Percentiles rank a stretch among this genome's conserved stretches.
phyloP scores from a whole-genome alignment of 2,888 invertebrate genomes.

The Lasius platythorax region DNA sequence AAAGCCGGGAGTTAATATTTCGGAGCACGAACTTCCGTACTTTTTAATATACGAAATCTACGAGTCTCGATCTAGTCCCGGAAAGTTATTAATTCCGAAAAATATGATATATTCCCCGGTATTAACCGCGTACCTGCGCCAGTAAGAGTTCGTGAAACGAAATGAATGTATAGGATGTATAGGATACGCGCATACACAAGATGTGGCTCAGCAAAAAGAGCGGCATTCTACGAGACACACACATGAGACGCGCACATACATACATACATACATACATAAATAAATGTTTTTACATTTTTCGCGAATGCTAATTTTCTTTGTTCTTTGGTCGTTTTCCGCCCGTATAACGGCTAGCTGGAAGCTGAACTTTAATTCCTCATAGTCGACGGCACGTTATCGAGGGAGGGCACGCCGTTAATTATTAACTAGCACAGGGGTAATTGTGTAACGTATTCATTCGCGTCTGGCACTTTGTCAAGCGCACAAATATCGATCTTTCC shows the following conservation, averaged over 20 bases:
- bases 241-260: background rate
- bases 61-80: constrained; percentile 49
- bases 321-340: background rate
- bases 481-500: background rate
- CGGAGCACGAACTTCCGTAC: constrained; percentile 49
- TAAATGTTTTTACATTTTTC: constrained; percentile 25
- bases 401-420: constrained; percentile 13
- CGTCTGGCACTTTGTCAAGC: constrained; percentile 4
- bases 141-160: constrained; percentile 36
- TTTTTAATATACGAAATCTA: constrained; percentile 51
- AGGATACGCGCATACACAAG: constrained; percentile 30
- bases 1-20: constrained; percentile 55
- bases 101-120: constrained; percentile 46
- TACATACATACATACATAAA: constrained; percentile 1
- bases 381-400: constrained; percentile 20
- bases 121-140: constrained; percentile 51
- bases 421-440: constrained; percentile 23
- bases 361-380: background rate
- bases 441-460: background rate
- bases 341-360: background rate
- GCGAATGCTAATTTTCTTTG: constrained; percentile 20
- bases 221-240: constrained; percentile 16
- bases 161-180: constrained; percentile 28
- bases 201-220: constrained; percentile 36
- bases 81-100: constrained; percentile 56